Conservation (phyloP, 2,797 vertebrate genomes). For the Oreochromis grahami region DNA sequence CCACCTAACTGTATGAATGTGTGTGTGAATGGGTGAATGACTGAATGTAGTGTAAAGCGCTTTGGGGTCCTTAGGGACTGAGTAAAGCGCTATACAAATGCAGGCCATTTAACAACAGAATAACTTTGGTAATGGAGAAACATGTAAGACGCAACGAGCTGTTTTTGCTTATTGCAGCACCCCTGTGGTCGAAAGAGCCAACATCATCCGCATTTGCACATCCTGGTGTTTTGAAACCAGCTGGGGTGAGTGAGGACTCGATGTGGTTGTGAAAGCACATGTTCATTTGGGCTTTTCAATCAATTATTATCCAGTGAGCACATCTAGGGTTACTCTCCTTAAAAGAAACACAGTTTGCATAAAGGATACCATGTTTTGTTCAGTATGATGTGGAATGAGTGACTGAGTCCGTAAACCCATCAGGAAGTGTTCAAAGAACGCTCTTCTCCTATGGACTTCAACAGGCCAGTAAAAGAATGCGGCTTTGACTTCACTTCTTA, state of each 20-base stretch:
- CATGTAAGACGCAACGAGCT: neutral
- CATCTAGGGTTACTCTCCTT: neutral
- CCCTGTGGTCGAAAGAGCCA: neutral
- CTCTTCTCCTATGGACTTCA: neutral
- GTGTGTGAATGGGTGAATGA: no score
- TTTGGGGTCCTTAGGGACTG: no score
- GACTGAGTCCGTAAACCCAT: neutral
- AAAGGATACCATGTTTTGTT: neutral
- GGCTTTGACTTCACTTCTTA: neutral
- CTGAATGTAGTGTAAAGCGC: no score
- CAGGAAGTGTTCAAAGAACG: neutral
- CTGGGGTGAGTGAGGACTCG: neutral
- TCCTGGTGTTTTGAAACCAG: neutral
- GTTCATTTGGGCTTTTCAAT: neutral
- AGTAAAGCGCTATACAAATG: no score
- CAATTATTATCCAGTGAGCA: neutral
- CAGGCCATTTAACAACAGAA: neutral
- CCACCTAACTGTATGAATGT: no score
- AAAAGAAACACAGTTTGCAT: neutral
- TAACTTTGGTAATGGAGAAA: neutral
- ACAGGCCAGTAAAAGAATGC: neutral
- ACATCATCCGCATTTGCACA: neutral
- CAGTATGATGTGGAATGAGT: neutral
- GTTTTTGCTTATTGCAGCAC: neutral
- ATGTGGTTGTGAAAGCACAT: neutral